Conservation (phyloP, 1,140 invertebrate genomes). For the Myzus persicae region DNA sequence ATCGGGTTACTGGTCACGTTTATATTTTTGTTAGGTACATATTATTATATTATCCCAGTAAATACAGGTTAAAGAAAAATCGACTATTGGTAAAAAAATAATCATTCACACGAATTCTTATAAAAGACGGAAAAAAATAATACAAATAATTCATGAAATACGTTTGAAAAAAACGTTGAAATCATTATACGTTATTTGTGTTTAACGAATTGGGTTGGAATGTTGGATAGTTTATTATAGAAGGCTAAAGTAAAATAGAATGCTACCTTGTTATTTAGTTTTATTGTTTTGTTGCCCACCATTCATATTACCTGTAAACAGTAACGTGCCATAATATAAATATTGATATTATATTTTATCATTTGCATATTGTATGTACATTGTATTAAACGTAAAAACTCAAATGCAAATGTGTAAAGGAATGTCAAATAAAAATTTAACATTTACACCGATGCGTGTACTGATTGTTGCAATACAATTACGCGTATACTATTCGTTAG, state of each 20-base stretch:
- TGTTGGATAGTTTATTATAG: too few relatives aligned
- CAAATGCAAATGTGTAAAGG: neutral
- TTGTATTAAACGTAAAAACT: neutral
- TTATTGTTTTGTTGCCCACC: neutral
- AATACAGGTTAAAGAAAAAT: neutral
- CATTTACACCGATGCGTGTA: neutral
- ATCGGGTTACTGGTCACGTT: constrained; percentile 11
- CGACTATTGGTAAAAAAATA: neutral
- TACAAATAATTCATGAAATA: neutral
- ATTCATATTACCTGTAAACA: neutral
- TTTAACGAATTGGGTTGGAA: neutral
- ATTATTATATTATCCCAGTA: neutral
- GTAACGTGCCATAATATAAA: neutral
- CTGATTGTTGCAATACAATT: neutral
- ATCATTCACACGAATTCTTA: neutral
- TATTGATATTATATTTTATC: constrained; percentile 18
- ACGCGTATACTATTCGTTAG: neutral
- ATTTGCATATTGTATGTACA: neutral
- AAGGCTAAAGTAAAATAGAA: neutral
- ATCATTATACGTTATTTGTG: neutral
- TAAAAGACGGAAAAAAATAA: neutral
- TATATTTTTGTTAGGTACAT: constrained; percentile 7
- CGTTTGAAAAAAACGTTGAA: neutral
- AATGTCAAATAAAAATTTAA: neutral
- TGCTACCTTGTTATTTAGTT: neutral